These are phyloP conservation scores for Olivierus martensii DNA, from an alignment of 1,140 invertebrate genomes.

Conservation along the genomic window DNA sequence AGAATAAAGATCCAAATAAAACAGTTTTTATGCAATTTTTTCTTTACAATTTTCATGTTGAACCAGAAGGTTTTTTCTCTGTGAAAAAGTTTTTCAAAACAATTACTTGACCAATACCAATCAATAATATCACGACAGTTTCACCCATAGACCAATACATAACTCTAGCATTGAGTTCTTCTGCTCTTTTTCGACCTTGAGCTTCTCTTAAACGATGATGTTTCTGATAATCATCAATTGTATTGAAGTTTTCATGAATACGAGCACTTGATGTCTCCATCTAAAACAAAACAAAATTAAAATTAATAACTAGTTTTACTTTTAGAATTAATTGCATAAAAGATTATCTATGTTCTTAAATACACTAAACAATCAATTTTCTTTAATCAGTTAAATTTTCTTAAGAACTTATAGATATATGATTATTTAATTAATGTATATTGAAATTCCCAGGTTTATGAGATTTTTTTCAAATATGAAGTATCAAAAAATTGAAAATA, in stretches of 20 bases:
- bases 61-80: constrained; percentile 45
- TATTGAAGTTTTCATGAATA: constrained; percentile 74
- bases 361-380: background rate
- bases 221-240: constrained; percentile 85
- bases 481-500: no score
- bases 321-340: constrained; percentile 2
- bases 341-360: background rate
- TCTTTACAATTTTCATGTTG: no score
- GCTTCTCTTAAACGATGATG: constrained; percentile 90
- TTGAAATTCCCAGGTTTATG: no score
- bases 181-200: constrained; percentile 82
- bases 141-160: constrained; percentile 84
- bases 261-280: constrained; percentile 80
- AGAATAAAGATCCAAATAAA: no score
- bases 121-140: constrained; percentile 65
- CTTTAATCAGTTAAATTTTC: no score
- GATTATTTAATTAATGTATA: no score
- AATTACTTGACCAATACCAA: constrained; percentile 77
- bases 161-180: constrained; percentile 88
- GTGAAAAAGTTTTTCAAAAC: constrained; percentile 90
- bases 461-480: no score
- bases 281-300: constrained; percentile 36
- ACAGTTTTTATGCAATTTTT: no score
- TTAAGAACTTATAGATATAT: no score
- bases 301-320: no score